These are phyloP conservation scores for Pseudomyrmex flavicornis DNA, from an alignment of 1,140 invertebrate species.

Conservation along the genomic window DNA sequence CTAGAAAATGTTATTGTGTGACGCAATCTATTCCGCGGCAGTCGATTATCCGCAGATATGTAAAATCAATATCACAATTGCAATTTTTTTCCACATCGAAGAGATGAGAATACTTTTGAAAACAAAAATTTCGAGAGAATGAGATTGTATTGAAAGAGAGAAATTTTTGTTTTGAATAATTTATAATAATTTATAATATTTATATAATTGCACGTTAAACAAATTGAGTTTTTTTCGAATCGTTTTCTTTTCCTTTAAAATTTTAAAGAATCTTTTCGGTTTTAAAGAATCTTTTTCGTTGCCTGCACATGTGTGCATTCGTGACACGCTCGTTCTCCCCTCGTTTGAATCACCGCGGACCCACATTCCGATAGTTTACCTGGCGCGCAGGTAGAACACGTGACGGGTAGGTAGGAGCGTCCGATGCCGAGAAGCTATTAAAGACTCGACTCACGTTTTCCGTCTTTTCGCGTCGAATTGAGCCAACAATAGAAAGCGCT, in stretches of 20 bases:
- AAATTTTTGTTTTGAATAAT: too few relatives aligned
- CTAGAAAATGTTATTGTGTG: background rate
- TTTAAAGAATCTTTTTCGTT: slow-evolving; percentile 6
- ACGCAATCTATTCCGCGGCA: background rate
- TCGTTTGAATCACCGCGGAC: slow-evolving; percentile 53
- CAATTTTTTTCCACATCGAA: background rate
- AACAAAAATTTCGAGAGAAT: too few relatives aligned
- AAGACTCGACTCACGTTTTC: slow-evolving; percentile 49
- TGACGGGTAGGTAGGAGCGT: slow-evolving; percentile 16
- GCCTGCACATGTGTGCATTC: background rate
- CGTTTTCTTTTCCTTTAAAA: too few relatives aligned
- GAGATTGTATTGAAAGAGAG: too few relatives aligned
- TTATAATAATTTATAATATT: too few relatives aligned
- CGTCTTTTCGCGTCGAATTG: background rate
- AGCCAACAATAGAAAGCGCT: slow-evolving; percentile 57
- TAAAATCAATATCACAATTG: background rate
- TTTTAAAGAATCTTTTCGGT: slow-evolving; percentile 9
- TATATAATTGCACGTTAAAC: too few relatives aligned
- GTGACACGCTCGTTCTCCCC: background rate
- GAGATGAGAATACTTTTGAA: background rate
- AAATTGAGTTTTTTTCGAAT: background rate
- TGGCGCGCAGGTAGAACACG: slow-evolving; percentile 64
- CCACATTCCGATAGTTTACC: slow-evolving; percentile 75
- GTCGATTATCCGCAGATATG: background rate
- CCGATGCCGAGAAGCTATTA: slow-evolving; percentile 60